Evolutionary conservation across 2,113 vertebrate species (phyloP).

Genomic region (Tenebrosternarchus preto): DNA sequence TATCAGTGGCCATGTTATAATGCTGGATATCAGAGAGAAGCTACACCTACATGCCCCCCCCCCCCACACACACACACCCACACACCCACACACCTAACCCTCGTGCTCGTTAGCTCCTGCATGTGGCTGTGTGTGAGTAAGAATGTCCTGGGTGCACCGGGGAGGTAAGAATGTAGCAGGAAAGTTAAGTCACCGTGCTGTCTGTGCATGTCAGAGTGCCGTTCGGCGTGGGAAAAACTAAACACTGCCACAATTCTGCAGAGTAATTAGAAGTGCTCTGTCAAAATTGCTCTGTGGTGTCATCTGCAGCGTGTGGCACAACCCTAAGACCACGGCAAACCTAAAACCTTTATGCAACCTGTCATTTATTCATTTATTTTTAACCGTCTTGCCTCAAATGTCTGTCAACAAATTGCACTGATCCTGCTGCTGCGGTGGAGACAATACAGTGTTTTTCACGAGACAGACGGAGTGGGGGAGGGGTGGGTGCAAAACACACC

Average conservation of each 20-base stretch:
- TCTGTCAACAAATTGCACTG: neutral
- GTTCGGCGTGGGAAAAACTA: neutral
- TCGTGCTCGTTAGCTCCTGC: too few relatives aligned
- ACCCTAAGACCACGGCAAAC: neutral
- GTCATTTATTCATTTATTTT: too few relatives aligned
- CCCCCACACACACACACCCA: neutral
- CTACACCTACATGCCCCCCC: neutral
- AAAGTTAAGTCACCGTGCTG: too few relatives aligned
- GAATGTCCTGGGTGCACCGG: too few relatives aligned
- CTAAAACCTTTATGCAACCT: neutral
- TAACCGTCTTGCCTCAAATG: neutral
- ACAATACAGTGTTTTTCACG: neutral
- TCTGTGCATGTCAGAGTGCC: neutral
- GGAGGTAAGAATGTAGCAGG: too few relatives aligned
- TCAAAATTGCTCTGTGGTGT: neutral
- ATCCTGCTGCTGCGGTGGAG: neutral
- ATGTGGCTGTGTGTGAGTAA: too few relatives aligned
- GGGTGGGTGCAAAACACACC: neutral
- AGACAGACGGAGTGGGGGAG: neutral
- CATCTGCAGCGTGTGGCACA: neutral
- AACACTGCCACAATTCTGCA: neutral
- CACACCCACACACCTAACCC: neutral
- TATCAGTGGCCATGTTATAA: too few relatives aligned
- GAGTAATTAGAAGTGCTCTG: neutral
- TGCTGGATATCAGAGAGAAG: neutral